Conservation (phyloP, 2,113 vertebrate species). For the Telmatochromis sp. region DNA sequence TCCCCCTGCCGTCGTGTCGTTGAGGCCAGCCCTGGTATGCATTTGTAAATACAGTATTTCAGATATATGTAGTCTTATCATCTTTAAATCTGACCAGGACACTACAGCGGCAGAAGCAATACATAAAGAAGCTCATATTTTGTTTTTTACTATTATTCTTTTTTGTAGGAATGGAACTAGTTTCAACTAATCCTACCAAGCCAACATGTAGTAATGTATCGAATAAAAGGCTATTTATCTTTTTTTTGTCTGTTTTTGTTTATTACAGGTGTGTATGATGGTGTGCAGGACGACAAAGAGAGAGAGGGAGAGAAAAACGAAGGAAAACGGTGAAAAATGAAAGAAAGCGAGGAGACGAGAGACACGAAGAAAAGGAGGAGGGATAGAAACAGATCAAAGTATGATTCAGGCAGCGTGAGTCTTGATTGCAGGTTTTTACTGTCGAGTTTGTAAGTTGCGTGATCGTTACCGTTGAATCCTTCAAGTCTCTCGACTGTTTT, state of each 20-base stretch:
- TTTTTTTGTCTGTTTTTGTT: constrained; percentile 20
- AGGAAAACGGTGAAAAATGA: neutral
- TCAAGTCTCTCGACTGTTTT: neutral
- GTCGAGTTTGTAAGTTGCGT: constrained; percentile 16
- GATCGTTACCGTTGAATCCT: constrained; percentile 35
- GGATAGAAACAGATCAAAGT: neutral
- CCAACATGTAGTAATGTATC: constrained; percentile 48
- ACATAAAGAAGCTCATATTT: constrained; percentile 61
- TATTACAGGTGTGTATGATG: constrained; percentile 49
- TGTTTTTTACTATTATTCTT: constrained; percentile 33
- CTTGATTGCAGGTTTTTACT: constrained; percentile 29
- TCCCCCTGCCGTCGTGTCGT: neutral
- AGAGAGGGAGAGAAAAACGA: neutral
- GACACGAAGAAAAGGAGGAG: neutral
- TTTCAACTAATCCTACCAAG: constrained; percentile 54
- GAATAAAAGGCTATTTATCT: constrained; percentile 52
- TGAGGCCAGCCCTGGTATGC: constrained; percentile 54
- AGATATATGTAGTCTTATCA: constrained; percentile 61
- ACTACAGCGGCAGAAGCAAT: constrained; percentile 65
- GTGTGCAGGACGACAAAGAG: constrained; percentile 22
- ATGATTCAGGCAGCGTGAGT: constrained; percentile 45
- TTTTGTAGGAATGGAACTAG: constrained; percentile 63
- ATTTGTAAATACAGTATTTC: constrained; percentile 63
- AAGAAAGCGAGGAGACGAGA: neutral
- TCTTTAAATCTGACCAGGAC: constrained; percentile 54